These are phyloP conservation scores for Elanoides forficatus DNA, from an alignment of 2,113 vertebrate species.

Conservation along the genomic window DNA sequence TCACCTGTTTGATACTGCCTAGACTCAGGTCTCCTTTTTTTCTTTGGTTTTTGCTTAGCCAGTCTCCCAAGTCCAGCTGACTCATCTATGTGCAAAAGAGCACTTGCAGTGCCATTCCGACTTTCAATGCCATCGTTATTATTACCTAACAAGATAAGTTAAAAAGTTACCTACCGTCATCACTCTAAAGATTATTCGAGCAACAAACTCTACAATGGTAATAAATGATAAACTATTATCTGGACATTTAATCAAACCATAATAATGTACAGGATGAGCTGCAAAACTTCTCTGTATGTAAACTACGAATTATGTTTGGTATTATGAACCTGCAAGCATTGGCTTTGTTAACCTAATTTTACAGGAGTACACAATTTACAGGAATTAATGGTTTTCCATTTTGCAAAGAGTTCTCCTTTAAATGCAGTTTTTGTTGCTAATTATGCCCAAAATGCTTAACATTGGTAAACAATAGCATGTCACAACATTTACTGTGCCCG, in stretches of 20 bases:
- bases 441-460: not conserved
- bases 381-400: not conserved
- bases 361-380: not conserved
- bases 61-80: constrained; percentile 87
- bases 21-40: constrained; percentile 88
- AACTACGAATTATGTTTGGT: not conserved
- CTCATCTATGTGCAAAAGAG: constrained; percentile 94
- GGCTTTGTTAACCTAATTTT: not conserved
- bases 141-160: constrained; percentile 74
- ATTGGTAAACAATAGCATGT: not conserved
- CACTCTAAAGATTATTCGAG: not conserved
- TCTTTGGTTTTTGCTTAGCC: constrained; percentile 90
- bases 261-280: not conserved
- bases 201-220: not conserved
- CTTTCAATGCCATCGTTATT: constrained; percentile 91
- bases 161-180: constrained; percentile 50
- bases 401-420: not conserved
- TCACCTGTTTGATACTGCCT: constrained; percentile 97
- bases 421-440: not conserved
- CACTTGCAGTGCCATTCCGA: constrained; percentile 93
- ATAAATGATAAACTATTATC: not conserved
- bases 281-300: not conserved
- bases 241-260: not conserved
- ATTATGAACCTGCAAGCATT: not conserved
- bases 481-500: not conserved